Percentiles rank a stretch among this genome's conserved stretches.
Evolutionary conservation across 2,113 vertebrate genomes (phyloP).

Genomic region (Tragelaphus strepsiceros): DNA sequence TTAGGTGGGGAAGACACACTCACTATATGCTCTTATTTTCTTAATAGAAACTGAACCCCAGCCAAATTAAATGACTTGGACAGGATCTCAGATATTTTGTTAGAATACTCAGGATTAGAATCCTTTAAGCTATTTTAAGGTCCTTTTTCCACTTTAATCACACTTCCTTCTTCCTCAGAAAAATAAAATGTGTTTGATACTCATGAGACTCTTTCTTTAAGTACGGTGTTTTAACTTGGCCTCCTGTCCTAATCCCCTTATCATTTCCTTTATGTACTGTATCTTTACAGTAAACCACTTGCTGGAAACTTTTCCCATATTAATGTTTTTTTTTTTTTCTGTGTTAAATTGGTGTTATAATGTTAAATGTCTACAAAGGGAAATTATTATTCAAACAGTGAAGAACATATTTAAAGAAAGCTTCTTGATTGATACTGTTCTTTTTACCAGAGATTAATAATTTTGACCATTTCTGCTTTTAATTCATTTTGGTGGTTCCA

Average conservation of each 20-base stretch:
- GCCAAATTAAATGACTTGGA: background rate
- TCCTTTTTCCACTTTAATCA: background rate
- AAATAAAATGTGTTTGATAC: background rate
- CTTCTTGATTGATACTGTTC: background rate
- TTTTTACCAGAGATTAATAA: background rate
- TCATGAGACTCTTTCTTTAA: background rate
- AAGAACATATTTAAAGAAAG: background rate
- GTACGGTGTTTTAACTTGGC: background rate
- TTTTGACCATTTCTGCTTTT: background rate
- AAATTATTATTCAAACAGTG: background rate
- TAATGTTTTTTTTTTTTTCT: background rate
- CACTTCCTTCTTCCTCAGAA: background rate
- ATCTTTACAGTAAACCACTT: background rate
- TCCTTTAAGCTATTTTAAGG: background rate
- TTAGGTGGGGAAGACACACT: background rate
- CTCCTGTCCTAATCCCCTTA: background rate
- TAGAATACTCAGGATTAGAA: background rate
- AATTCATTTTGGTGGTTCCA: background rate
- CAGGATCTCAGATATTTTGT: background rate
- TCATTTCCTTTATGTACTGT: background rate
- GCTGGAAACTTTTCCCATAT: background rate
- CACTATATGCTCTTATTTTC: background rate
- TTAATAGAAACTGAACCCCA: background rate
- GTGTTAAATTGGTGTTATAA: background rate
- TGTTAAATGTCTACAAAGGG: background rate